Percentiles rank a stretch among this genome's conserved stretches.
These are phyloP conservation scores for Chamaetylas fuelleborni DNA, from an alignment of 2,113 vertebrate species.

Conservation along the genomic window DNA sequence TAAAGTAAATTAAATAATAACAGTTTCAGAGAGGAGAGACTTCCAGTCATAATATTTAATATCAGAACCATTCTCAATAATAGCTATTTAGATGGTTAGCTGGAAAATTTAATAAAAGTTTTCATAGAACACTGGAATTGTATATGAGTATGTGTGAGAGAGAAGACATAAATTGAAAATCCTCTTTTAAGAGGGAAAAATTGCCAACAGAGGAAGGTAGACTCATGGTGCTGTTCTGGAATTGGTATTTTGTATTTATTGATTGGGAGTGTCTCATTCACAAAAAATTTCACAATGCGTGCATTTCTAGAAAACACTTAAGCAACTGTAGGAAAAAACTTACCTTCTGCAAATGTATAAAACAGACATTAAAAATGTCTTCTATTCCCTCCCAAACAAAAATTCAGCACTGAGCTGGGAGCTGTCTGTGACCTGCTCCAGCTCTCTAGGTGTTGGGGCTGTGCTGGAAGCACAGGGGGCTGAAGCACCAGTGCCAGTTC, in stretches of 20 bases:
- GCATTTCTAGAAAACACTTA: not conserved
- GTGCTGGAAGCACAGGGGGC: fast-evolving
- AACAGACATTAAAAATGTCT: not conserved
- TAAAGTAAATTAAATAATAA: not conserved
- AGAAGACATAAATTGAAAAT: not conserved
- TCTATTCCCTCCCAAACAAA: not conserved
- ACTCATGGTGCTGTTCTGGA: not conserved
- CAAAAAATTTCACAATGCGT: not conserved
- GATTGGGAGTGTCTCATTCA: not conserved
- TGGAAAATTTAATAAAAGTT: not conserved
- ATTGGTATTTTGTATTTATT: not conserved
- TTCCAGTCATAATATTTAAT: not conserved
- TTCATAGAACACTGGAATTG: not conserved
- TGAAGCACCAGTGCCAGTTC: not conserved
- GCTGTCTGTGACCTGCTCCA: not conserved
- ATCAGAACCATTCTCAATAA: not conserved
- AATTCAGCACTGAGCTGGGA: not conserved
- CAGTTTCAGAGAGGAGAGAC: not conserved
- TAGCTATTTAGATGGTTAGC: not conserved
- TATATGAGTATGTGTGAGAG: not conserved
- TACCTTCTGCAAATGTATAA: not conserved
- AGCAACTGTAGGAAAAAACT: not conserved
- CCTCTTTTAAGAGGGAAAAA: not conserved
- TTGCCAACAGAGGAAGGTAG: not conserved
- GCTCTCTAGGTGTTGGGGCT: fast-evolving